Conservation (phyloP, 2,113 vertebrate genomes). For the Charadrius vociferus region DNA sequence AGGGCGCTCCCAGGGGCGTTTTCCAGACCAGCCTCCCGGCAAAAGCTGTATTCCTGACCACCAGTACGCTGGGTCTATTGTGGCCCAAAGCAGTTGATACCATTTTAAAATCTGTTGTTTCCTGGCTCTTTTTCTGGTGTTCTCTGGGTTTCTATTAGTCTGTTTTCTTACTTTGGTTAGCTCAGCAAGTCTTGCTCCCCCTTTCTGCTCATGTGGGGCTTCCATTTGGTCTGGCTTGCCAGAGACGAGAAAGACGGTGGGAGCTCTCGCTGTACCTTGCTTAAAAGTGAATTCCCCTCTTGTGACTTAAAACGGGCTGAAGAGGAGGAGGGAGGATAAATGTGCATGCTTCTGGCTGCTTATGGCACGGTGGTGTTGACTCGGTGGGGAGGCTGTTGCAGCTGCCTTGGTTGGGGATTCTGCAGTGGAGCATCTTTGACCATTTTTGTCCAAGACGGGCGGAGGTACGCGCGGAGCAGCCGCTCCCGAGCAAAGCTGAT, state of each 20-base stretch:
- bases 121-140: not conserved
- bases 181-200: accelerated
- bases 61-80: not conserved
- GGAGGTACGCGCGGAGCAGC: not conserved
- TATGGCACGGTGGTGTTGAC: accelerated
- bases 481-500: not conserved
- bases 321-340: not conserved
- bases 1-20: accelerated
- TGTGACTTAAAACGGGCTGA: not conserved
- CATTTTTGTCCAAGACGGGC: not conserved
- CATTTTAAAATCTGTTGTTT: not conserved
- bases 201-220: not conserved
- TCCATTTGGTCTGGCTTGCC: accelerated
- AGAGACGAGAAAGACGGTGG: not conserved
- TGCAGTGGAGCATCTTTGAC: not conserved
- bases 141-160: not conserved
- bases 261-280: not conserved
- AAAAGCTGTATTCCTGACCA: not conserved
- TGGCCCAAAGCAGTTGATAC: not conserved
- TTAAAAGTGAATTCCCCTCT: not conserved
- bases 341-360: accelerated
- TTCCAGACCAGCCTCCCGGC: not conserved
- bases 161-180: not conserved
- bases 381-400: not conserved
- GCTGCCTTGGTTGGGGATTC: not conserved